Base-by-base conservation (phyloP, 2,888 invertebrate genomes). In the Oscheius sp. region DNA sequence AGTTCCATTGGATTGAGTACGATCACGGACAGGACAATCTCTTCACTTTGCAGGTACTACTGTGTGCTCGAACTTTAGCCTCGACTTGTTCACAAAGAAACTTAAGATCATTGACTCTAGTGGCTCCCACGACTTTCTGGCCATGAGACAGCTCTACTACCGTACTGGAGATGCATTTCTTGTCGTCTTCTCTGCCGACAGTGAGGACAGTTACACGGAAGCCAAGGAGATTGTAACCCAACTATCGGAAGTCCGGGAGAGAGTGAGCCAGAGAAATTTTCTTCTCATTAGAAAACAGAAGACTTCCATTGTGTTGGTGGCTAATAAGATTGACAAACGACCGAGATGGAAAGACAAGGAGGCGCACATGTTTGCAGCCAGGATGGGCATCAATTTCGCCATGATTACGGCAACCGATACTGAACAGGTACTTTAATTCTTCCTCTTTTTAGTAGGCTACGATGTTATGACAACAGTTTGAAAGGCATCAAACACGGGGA, bases 1-100 rank as follows among this genome's bases (percentile, higher is more conserved):
- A 89, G 66, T 89, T 89, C 76, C 85, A 89, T 76, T 89, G 88
- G 89, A 82, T 89, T 58, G 89, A 89, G 74, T 89, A 89, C 76
- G 89, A 86, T 37, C 62, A 78, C 9, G 79, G 78, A 32, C 76
- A 79, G 55, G 79, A 76, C 13, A 37, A 70, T 10, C 70, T 73
- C 35, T 65, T 83, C 1, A 80, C 79, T 76, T 77, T 83, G 48
- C 83, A 83, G 76, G 81, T 81, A 66, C 1, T 21, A 2, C 11
- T n/a, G 33, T n/a, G 7, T 58, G 7, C 9, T 11, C 58, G 50
- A 48, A n/a, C 21, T 32, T 9, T 73, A 21, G 21, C 21, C 48
- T 35, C 33, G 29, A 47, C 13, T 74, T 33, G 48, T 1, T 74
- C 53, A 48, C 57, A 35, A 72, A 62, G 35, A 1, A 33, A 2